phyloP scores from a whole-genome alignment of 2,888 invertebrate species.

The Drosophila rubida region DNA sequence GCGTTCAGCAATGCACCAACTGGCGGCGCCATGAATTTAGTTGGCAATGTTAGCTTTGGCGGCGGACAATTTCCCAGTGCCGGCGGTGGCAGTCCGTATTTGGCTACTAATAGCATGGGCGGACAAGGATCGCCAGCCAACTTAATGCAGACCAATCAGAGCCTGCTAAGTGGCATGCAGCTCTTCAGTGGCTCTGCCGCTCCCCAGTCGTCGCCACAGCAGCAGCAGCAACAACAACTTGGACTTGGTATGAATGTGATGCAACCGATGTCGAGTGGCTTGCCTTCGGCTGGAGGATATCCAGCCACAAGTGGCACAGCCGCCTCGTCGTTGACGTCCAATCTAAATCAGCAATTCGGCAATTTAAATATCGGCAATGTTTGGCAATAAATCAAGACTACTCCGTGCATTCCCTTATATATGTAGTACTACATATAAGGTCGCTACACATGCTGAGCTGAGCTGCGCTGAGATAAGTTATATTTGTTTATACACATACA shows the following conservation, averaged over 20 bases:
- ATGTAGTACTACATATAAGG: conserved; percentile 13
- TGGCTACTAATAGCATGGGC: conserved; percentile 48
- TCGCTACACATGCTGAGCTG: conserved; percentile 23
- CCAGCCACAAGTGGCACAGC: conserved; percentile 52
- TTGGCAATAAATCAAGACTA: conserved; percentile 83
- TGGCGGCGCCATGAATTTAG: conserved; percentile 71
- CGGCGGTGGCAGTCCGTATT: conserved; percentile 56
- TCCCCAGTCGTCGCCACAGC: conserved; percentile 39
- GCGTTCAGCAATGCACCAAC: conserved; percentile 83
- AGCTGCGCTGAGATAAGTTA: conserved; percentile 32
- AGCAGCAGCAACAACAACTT: conserved; percentile 57
- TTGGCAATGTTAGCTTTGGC: conserved; percentile 74
- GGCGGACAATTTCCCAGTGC: conserved; percentile 82
- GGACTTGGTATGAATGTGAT: conserved; percentile 67
- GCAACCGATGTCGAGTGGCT: conserved; percentile 60
- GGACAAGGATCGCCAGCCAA: conserved; percentile 75
- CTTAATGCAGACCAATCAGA: conserved; percentile 83
- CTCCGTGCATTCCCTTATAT: conserved; percentile 44
- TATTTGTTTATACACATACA: conserved; percentile 27
- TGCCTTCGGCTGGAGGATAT: conserved; percentile 49
- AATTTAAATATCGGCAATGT: conserved; percentile 85
- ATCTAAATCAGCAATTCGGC: conserved; percentile 85
- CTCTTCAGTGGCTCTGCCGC: conserved; percentile 52
- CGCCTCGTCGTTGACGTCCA: conserved; percentile 75
- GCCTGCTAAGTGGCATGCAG: conserved; percentile 70